Evolutionary conservation across 2,113 vertebrate genomes (phyloP), one percentile per base, ranked within the genome.

Genomic region (Actenoides hombroni): DNA sequence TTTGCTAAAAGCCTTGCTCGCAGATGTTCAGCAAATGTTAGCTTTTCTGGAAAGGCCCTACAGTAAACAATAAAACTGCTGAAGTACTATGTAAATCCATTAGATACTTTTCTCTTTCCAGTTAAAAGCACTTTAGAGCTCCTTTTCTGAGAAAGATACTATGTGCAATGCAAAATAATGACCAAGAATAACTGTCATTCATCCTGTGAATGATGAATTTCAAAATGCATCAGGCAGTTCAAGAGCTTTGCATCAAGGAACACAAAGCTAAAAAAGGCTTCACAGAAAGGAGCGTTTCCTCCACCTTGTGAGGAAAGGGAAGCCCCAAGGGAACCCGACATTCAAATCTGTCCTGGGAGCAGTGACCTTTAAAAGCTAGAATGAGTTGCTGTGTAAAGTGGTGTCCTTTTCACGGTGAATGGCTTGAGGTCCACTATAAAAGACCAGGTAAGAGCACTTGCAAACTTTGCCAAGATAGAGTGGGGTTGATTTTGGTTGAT

Each of bases 1-100:
- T 92, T 70, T 71, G 74, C 51, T 95, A 39, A 94, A 87, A 96
- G 80, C 35, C 29, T 60, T 77, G 92, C 88, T 85, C 77, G 81
- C 64, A 87, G 70, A 96, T 96, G 95, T 96, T 97, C 92, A 88
- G 31, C 76, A 94, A 97, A 97, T 96, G 93, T 96, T 96, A 96
- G 63, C 39, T 91, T 92, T 92, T 75, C 24, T 91, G 80, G 79
- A 96, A 59, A 93, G 54, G 29, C 37, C 5, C 12, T 86, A 51
- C 76, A 70, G 65, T 90, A 95, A 95, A 91, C 87, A 95, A 49
- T 35, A 11, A 11, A 96, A 93, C 48, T 60, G 77, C 31, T 85
- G 59, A 68, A 92, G 25, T 20, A 53, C 21, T 14, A 9, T 60
- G 25, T 15, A 10, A 77, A 74, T 69, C 75, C 35, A 75, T 44